Base-by-base conservation (phyloP, 2,888 invertebrate genomes). In the Tortricodes alternella region DNA sequence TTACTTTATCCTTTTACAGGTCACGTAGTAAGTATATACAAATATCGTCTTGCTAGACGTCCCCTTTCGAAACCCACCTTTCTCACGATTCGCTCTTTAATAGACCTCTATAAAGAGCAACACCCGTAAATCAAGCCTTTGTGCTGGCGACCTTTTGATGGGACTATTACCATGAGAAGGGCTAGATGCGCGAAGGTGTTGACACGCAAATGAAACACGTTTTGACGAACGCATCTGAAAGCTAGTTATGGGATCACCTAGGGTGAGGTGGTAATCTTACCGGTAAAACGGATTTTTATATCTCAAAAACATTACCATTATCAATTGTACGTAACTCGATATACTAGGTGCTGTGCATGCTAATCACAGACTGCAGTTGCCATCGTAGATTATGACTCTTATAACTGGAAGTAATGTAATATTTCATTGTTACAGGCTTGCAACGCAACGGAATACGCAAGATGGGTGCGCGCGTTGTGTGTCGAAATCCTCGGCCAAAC, bases 401-500 rank as follows among this genome's bases (percentile, higher is more conserved):
- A 48, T 48, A 27, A 23, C 19, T 37, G 50, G 43, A 56, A 11
- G 11, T 56, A 56, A 56, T 39, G 51, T 63, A 66, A 71, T 67
- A 65, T 64, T 60, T 62, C 32, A 65, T 87, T 81, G 81, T 93
- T 92, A 51, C 91, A 95, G 95, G 93, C 94, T 73, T 92, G 93
- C 80, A 93, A 92, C 73, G 93, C 94, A 77, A 91, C 92, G 68
- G 92, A 93, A 68, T 95, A 94, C 80, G 93, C 94, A 80, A 92
- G 93, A 56, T 95, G 95, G 95, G 94, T 94, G 70, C 93, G 94
- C 70, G 93, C 94, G 52, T 92, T 95, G 60, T 95, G 95, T 49
- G 93, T 94, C 62, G 95, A 95, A 78, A 92, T 95, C 62, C 93
- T 95, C 63, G 92, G 94, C 2, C 95, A 95, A 77, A 95, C 95